Base-by-base conservation (phyloP, 1,140 invertebrate genomes). In the Cydia fagiglandana region DNA sequence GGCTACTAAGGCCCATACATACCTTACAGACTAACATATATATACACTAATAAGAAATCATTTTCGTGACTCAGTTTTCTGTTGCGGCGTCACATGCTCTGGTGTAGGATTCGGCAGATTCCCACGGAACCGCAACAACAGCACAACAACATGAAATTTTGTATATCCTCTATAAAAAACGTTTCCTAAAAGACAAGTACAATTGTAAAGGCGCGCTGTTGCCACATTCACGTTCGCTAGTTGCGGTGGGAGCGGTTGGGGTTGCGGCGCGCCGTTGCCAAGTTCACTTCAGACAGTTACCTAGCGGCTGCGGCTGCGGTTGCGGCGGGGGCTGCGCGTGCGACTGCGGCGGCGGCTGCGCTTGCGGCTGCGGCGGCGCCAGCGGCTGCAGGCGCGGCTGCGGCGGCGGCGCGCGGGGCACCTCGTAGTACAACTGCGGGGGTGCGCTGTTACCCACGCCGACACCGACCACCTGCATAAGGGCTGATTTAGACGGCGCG, bases 401-500 rank as follows among this genome's bases (percentile, higher is more conserved):
- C 3, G 47, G 68, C 34, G 41, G 83, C 64, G 77, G 38, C 34
- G 78, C 77, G 41, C 87, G 86, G 13, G 87, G 89, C 74, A 89
- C 89, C 70, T 91, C 89, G 80, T 92, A 91, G 80, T 91, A 91
- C 53, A 92, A 76, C 77, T 92, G 91, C 9, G 91, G 76, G 0
- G 89, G 89, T n/a, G 90, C 90, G 66, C 89, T 90, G 81, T 92
- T 91, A 74, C 89, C 91, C n/a, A 91, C 88, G 13, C 81, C 84
- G 10, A 91, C 89, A 10, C 89, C 87, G 0, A 92, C 85, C 73
- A 92, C 89, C 86, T 91, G n/a, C n/a, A n/a, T n/a, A n/a, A n/a
- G n/a, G n/a, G n/a, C n/a, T n/a, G n/a, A n/a, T n/a, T n/a, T n/a
- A n/a, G n/a, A n/a, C n/a, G n/a, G n/a, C n/a, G n/a, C n/a, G n/a